Evolutionary conservation across 2,113 vertebrate species (phyloP).

Genomic region (Nerophis lumbriciformis): DNA sequence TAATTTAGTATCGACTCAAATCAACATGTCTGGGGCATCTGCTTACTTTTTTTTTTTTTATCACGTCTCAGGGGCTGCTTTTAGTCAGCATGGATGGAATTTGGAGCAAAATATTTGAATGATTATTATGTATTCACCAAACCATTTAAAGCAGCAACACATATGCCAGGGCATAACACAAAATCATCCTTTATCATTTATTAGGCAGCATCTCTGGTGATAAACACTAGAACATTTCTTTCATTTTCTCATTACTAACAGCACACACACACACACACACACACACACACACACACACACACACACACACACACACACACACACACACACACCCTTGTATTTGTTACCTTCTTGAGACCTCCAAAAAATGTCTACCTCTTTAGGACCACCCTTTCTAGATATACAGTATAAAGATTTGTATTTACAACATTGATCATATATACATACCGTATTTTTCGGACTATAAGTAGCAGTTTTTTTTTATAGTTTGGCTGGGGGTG

Average conservation of each 20-base stretch:
- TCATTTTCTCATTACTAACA: constrained; percentile 1
- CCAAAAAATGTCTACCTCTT: too few species aligned
- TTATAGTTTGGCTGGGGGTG: too few species aligned
- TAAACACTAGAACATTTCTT: constrained; percentile 9
- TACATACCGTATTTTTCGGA: too few species aligned
- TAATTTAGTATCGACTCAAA: constrained; percentile 17
- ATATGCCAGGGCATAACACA: neutral
- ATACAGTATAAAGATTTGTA: too few species aligned
- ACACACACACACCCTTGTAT: neutral
- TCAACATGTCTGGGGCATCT: neutral
- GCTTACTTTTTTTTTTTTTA: neutral
- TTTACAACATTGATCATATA: too few species aligned
- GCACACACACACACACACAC: neutral
- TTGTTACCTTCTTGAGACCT: too few species aligned
- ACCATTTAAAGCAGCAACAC: constrained; percentile 10
- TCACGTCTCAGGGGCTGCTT: neutral
- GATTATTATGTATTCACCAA: constrained; percentile 2
- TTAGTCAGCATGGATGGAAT: neutral
- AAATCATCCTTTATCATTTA: neutral
- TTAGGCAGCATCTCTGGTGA: neutral
- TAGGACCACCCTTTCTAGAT: too few species aligned
- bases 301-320: neutral
- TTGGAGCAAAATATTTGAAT: neutral
- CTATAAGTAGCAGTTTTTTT: too few species aligned
- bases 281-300: neutral